Base-by-base conservation (phyloP, 2,888 invertebrate genomes). In the Ellobium chinense region DNA sequence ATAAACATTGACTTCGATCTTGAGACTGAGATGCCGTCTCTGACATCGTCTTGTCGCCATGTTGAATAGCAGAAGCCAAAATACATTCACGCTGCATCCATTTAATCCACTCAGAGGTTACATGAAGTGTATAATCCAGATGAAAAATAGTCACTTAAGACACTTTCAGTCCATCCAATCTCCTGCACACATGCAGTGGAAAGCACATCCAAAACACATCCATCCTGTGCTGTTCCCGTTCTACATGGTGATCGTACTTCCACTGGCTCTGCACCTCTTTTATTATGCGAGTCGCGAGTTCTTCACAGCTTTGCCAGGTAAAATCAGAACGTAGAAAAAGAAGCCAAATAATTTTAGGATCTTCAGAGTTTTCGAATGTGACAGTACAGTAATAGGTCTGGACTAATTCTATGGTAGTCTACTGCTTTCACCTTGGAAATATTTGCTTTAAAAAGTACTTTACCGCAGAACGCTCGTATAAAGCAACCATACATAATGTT, bases 11-110 rank as follows among this genome's bases (percentile, higher is more conserved):
- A 63, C 60, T 14, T 63, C 7, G 24, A 75, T n/a, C 31, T 37
- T 62, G 7, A 62, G 46, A 39, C 46, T 29, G 18, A 39, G 36
- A 29, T 60, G 60, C 73, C 62, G 73, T 62, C 60, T 37, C n/a
- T 29, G 58, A 58, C 66, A 66, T 58, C 78, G 83, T 77, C 60
- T 72, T 80, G 86, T 83, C 87, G 87, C 87, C 87, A 87, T 87
- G 84, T 87, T 77, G 39, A 75, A 63, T 3, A 63, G 63, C 63
- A 3, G 24, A 63, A 12, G 31, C 27, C 63, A 24, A 63, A 63
- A 63, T 12, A 63, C 12, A 63, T 18, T 63, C 29, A 27, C 63
- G 18, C 4, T 46, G 46, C 46, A 46, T n/a, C n/a, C n/a, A n/a
- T 46, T 46, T 7, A 46, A 46, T 12, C 7, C 18, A 7, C 18